These are phyloP conservation scores for Crocuta crocuta DNA, from an alignment of 2,113 vertebrate species.

Conservation along the genomic window DNA sequence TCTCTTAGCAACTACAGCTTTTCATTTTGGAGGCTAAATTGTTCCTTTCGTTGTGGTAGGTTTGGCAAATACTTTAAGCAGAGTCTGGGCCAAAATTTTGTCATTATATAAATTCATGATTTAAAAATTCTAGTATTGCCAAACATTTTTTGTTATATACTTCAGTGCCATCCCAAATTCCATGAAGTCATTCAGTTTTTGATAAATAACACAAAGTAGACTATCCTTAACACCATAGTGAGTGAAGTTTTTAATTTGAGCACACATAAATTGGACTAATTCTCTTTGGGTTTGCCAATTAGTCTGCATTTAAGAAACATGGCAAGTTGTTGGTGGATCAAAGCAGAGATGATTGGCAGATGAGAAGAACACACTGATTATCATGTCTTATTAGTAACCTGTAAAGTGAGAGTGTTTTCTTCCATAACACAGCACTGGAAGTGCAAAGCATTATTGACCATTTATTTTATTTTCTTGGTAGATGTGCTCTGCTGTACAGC, in stretches of 20 bases:
- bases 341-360: slow-evolving; percentile 1
- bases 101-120: slow-evolving; percentile 48
- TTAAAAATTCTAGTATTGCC: slow-evolving; percentile 41
- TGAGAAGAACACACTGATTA: not conserved
- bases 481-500: not conserved
- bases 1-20: slow-evolving; percentile 62
- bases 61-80: slow-evolving; percentile 53
- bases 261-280: slow-evolving; percentile 27
- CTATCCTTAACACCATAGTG: not conserved
- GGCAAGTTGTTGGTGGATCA: not conserved
- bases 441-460: not conserved
- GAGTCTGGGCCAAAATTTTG: not conserved
- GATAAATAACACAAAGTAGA: not conserved
- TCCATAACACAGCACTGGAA: not conserved
- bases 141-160: not conserved
- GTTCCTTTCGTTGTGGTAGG: not conserved
- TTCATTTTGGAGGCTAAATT: slow-evolving; percentile 42
- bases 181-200: not conserved
- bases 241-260: slow-evolving; percentile 4
- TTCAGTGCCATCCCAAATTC: not conserved
- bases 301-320: not conserved
- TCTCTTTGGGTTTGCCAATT: slow-evolving; percentile 48
- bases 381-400: slow-evolving; percentile 38
- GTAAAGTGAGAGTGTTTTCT: slow-evolving; percentile 5
- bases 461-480: slow-evolving; percentile 22